A percentile compares a stretch with the other conserved stretches of the same genome.
Evolutionary conservation across 2,888 invertebrate genomes (phyloP).

Genomic region (Hydroisotoma schaefferi): DNA sequence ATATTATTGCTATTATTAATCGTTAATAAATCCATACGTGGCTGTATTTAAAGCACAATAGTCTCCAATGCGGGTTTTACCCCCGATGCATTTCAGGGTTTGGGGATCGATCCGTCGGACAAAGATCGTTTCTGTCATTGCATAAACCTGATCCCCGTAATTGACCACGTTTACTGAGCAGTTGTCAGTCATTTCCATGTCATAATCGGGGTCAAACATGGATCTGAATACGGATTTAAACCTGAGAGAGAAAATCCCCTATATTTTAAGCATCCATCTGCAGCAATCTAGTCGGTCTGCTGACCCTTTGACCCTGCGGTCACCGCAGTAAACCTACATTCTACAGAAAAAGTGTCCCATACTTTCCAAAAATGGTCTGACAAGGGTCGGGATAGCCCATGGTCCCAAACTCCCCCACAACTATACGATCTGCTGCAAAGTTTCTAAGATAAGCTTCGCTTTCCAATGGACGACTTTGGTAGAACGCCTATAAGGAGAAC

Average conservation of each 20-base stretch:
- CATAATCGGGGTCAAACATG: too few relatives aligned
- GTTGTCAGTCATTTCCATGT: constrained; percentile 53
- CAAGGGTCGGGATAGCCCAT: constrained; percentile 55
- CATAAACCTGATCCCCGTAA: constrained; percentile 54
- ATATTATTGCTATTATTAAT: constrained; percentile 28
- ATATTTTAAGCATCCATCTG: too few relatives aligned
- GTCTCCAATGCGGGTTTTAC: constrained; percentile 30
- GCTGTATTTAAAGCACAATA: constrained; percentile 38
- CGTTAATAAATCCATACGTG: constrained; percentile 10
- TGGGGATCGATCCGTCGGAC: constrained; percentile 54
- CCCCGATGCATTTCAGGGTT: constrained; percentile 52
- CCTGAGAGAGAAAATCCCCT: too few relatives aligned
- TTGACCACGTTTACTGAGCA: constrained; percentile 53
- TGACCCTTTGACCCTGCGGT: too few relatives aligned
- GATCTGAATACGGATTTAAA: constrained; percentile 33
- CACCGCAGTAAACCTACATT: too few relatives aligned
- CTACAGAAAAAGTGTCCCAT: too few relatives aligned
- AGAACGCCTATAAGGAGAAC: constrained; percentile 59
- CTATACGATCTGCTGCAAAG: constrained; percentile 71
- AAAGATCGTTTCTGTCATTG: constrained; percentile 54
- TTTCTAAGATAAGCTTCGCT: constrained; percentile 69
- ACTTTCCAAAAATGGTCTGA: constrained; percentile 53
- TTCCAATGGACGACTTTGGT: constrained; percentile 72
- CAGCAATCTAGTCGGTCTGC: too few relatives aligned
- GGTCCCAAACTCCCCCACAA: constrained; percentile 65